These are phyloP conservation scores for Baccha elongata DNA, from an alignment of 2,888 invertebrate species.

Conservation along the genomic window DNA sequence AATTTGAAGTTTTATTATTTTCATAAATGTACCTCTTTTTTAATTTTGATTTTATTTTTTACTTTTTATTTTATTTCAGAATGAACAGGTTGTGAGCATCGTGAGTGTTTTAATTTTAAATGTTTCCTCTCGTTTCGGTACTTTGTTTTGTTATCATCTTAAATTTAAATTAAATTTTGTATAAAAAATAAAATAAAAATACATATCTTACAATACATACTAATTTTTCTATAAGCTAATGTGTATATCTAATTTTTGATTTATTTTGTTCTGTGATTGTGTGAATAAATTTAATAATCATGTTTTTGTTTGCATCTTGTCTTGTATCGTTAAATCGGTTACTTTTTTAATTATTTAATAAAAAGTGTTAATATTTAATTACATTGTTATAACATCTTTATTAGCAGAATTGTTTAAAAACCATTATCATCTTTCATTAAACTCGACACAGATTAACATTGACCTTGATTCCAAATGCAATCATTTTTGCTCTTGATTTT, in stretches of 20 bases:
- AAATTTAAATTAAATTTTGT: neutral
- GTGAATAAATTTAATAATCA: constrained; percentile 24
- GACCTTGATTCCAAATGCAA: constrained; percentile 50
- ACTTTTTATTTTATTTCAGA: constrained; percentile 81
- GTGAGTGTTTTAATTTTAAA: constrained; percentile 78
- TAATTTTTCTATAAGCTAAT: constrained; percentile 20
- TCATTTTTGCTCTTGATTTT: constrained; percentile 24
- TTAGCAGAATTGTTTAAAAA: neutral
- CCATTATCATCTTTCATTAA: constrained; percentile 31
- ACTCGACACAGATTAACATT: constrained; percentile 61
- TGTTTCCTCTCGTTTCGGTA: constrained; percentile 42
- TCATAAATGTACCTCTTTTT: constrained; percentile 61
- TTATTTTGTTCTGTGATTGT: constrained; percentile 24
- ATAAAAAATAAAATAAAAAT: constrained; percentile 19
- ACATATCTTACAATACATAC: constrained; percentile 5
- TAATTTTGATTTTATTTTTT: constrained; percentile 76
- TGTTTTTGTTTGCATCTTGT: constrained; percentile 36
- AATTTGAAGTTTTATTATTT: constrained; percentile 30
- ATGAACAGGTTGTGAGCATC: constrained; percentile 82
- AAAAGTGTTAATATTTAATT: neutral
- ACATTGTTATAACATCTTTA: neutral
- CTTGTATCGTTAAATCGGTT: neutral
- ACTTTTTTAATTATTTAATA: neutral
- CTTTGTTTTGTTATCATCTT: constrained; percentile 11
- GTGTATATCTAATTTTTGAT: no score